Evolutionary conservation across 2,888 invertebrate species (phyloP).

Genomic region (Himalopsyche tibetana): DNA sequence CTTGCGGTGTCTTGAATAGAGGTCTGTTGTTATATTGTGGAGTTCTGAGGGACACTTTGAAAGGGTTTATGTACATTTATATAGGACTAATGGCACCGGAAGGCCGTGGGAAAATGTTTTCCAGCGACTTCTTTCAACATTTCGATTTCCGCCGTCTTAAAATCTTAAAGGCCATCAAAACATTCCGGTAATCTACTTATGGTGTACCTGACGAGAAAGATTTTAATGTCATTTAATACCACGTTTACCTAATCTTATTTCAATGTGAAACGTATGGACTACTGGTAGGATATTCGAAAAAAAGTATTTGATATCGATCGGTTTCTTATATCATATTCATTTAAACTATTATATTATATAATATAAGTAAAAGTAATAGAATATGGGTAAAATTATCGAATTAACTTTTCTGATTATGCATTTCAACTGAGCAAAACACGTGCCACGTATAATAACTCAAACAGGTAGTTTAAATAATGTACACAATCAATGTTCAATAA

Average conservation of each 20-base stretch:
- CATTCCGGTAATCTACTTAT: neutral
- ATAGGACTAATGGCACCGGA: slow-evolving; percentile 8
- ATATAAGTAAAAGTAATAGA: no score
- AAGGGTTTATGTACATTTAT: slow-evolving; percentile 40
- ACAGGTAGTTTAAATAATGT: no score
- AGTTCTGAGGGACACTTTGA: neutral
- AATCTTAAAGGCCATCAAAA: neutral
- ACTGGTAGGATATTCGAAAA: neutral
- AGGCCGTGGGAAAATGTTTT: slow-evolving; percentile 5
- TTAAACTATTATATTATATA: neutral
- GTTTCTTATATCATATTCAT: neutral
- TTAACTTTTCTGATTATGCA: no score
- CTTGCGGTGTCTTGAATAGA: slow-evolving; percentile 30
- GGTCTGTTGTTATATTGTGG: neutral
- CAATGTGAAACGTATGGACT: neutral
- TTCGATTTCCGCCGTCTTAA: slow-evolving; percentile 1
- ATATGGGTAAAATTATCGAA: no score
- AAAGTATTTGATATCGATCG: neutral
- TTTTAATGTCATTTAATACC: neutral
- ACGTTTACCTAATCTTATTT: neutral
- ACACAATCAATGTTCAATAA: no score
- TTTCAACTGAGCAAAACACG: no score
- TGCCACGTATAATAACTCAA: no score
- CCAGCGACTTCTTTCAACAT: slow-evolving; percentile 13
- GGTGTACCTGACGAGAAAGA: neutral